Evolutionary conservation across 2,888 invertebrate species (phyloP).

Genomic region (Caenorhabditis becei): DNA sequence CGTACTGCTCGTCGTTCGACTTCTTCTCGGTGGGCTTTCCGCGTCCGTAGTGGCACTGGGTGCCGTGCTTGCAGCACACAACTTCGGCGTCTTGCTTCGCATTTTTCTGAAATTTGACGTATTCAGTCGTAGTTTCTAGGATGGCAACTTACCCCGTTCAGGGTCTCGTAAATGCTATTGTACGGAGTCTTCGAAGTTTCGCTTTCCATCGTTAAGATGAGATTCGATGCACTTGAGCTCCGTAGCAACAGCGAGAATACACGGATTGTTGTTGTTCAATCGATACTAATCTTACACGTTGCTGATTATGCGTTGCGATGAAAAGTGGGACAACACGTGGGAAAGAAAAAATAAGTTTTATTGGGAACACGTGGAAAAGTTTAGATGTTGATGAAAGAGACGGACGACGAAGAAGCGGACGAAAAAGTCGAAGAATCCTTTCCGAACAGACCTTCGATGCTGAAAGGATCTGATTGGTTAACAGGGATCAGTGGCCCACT

Average conservation of each 20-base stretch:
- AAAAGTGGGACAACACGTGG: too few species aligned
- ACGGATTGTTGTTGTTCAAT: too few species aligned
- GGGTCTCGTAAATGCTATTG: constrained; percentile 37
- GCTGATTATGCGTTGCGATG: too few species aligned
- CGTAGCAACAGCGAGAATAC: not conserved
- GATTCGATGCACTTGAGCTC: not conserved
- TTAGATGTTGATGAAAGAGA: not conserved
- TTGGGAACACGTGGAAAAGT: not conserved
- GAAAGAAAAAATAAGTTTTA: not conserved
- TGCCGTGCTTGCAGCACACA: constrained; percentile 35
- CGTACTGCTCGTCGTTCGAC: constrained; percentile 26
- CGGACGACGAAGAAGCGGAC: not conserved
- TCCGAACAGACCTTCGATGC: constrained; percentile 16
- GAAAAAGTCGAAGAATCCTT: not conserved
- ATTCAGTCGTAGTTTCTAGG: too few species aligned
- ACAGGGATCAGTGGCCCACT: not conserved
- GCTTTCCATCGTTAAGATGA: constrained; percentile 20
- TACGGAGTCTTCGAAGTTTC: constrained; percentile 37
- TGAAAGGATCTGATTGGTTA: not conserved
- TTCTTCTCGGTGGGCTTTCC: constrained; percentile 6
- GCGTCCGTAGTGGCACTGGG: constrained; percentile 21
- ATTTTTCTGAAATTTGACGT: constrained; percentile 15
- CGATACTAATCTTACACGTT: too few species aligned
- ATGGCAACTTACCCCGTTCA: constrained; percentile 30
- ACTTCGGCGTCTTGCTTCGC: constrained; percentile 11